Conservation (phyloP, 2,888 invertebrate species). For the Deilephila porcellus region DNA sequence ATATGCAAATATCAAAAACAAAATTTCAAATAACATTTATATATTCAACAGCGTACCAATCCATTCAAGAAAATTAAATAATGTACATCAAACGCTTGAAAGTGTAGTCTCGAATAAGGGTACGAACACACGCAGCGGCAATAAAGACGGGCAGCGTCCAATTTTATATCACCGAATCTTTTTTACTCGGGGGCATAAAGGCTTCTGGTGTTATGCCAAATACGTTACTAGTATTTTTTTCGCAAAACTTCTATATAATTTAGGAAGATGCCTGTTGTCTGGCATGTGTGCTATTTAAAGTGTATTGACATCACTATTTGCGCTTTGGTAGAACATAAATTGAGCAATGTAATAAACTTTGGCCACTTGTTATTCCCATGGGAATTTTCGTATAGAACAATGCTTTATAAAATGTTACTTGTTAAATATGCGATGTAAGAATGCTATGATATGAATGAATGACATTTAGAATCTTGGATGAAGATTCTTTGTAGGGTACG, state of each 20-base stretch:
- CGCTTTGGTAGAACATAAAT: neutral
- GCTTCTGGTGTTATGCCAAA: neutral
- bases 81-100: neutral
- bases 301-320: neutral
- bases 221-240: neutral
- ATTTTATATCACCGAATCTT: neutral
- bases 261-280: neutral
- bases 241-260: too few relatives aligned
- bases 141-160: neutral
- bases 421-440: too few relatives aligned
- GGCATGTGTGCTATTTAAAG: neutral
- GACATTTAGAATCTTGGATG: too few relatives aligned
- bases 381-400: neutral
- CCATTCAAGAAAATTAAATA: neutral
- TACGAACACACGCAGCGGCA: neutral
- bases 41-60: neutral
- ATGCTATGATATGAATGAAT: too few relatives aligned
- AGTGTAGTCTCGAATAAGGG: neutral
- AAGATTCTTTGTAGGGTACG: too few relatives aligned
- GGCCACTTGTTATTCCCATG: neutral
- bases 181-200: neutral
- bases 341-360: neutral
- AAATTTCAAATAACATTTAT: too few relatives aligned
- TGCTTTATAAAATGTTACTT: too few relatives aligned
- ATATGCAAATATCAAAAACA: too few relatives aligned